These are phyloP conservation scores for Periophthalmodon schlosseri DNA, from an alignment of 2,113 vertebrate genomes.

Conservation along the genomic window DNA sequence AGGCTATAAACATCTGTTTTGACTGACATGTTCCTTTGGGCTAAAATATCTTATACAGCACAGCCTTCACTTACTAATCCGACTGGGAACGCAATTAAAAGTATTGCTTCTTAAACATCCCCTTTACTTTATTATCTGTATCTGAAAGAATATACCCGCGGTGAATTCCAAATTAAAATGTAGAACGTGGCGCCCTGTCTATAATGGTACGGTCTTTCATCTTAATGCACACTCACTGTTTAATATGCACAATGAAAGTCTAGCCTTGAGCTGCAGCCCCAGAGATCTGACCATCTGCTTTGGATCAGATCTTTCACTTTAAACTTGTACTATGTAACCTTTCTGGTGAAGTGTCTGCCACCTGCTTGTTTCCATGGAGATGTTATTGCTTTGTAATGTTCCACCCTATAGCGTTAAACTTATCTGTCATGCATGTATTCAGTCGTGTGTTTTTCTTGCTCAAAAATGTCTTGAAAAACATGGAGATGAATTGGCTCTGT, in stretches of 20 bases:
- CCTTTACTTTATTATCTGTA: conserved; percentile 1
- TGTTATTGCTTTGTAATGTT: not conserved
- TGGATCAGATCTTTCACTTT: conserved; percentile 50
- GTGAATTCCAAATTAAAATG: conserved; percentile 3
- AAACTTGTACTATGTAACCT: conserved; percentile 28
- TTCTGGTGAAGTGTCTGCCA: no score
- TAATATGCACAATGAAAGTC: conserved; percentile 28
- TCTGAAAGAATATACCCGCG: not conserved
- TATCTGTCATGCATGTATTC: no score
- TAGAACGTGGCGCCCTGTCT: not conserved
- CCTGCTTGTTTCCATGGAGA: not conserved
- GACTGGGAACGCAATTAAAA: not conserved
- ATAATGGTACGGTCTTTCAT: conserved; percentile 15
- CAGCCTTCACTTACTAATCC: not conserved
- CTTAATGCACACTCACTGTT: conserved; percentile 15
- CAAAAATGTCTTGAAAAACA: no score
- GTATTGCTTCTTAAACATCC: not conserved
- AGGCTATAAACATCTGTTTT: no score
- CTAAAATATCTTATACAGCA: no score
- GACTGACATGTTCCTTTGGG: no score
- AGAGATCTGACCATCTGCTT: conserved; percentile 51
- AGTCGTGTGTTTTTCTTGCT: no score
- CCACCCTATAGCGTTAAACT: no score
- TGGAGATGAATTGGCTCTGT: no score
- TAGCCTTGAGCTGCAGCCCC: conserved; percentile 30